Percentiles rank a stretch among this genome's conserved stretches.
phyloP scores from a whole-genome alignment of 2,888 invertebrate genomes.

The Andrena haemorrhoa region DNA sequence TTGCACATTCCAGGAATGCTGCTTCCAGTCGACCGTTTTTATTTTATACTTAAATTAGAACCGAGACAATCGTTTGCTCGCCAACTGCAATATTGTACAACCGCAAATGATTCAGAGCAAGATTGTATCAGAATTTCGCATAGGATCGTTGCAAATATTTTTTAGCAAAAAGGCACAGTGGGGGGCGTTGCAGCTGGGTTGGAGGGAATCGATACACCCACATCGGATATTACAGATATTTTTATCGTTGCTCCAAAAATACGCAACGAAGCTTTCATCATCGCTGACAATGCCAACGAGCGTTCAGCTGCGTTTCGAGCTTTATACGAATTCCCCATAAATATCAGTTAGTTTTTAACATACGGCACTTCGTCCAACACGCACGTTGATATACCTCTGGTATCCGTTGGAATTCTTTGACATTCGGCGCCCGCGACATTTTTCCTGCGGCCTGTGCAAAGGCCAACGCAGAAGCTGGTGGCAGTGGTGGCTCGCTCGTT shows the following conservation, averaged over 20 bases:
- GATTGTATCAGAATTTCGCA: background rate
- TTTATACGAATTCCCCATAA: slow-evolving; percentile 6
- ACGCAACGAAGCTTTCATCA: too few species aligned
- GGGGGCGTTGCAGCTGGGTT: background rate
- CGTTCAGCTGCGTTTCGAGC: background rate
- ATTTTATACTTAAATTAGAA: too few species aligned
- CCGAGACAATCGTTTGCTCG: too few species aligned
- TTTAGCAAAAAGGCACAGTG: background rate
- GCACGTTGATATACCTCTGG: background rate
- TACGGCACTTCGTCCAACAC: background rate
- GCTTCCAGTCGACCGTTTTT: too few species aligned
- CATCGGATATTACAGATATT: slow-evolving; percentile 4
- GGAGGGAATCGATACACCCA: background rate
- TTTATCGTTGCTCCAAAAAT: slow-evolving; percentile 4
- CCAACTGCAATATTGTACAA: background rate
- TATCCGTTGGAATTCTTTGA: slow-evolving; percentile 23
- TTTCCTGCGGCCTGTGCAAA: slow-evolving; percentile 3
- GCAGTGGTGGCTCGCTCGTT: background rate
- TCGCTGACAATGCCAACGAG: background rate
- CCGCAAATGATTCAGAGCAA: background rate
- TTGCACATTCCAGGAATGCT: background rate
- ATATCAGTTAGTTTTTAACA: slow-evolving; percentile 1
- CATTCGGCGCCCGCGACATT: slow-evolving; percentile 9
- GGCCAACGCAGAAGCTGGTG: slow-evolving; percentile 5
- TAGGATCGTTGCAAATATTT: background rate